These are phyloP conservation scores for Dryoscopus gambensis DNA, from an alignment of 2,113 vertebrate species.

Conservation along the genomic window DNA sequence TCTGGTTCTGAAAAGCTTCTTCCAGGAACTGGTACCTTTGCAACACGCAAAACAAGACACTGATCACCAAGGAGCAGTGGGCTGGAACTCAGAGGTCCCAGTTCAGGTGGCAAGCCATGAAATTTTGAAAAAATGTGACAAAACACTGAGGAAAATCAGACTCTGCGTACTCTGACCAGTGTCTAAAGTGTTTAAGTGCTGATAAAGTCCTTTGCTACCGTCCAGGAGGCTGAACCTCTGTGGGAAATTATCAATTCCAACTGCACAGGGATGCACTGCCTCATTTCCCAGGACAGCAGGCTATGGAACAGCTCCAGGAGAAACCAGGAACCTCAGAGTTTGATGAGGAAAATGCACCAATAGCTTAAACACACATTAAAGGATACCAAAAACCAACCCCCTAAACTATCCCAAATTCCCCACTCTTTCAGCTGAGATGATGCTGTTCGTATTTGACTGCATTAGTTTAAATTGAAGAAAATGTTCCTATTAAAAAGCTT, in stretches of 20 bases:
- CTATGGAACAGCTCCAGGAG: background rate
- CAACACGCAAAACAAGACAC: background rate
- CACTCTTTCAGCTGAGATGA: background rate
- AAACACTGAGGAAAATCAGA: background rate
- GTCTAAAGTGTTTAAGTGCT: background rate
- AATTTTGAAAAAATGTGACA: background rate
- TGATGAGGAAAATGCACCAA: background rate
- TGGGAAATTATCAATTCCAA: background rate
- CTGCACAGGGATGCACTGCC: background rate
- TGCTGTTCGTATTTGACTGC: background rate
- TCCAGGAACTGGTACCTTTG: slow-evolving; percentile 96
- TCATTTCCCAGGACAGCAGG: background rate
- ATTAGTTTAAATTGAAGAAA: background rate
- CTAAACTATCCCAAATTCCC: background rate
- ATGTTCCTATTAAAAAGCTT: background rate
- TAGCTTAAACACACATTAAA: background rate
- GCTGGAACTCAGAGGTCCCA: background rate
- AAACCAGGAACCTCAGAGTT: background rate
- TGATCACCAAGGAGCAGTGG: background rate
- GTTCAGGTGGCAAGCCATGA: background rate
- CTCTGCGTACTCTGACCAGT: accelerated
- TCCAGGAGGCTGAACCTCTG: background rate
- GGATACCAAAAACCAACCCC: background rate
- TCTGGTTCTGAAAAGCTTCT: slow-evolving; percentile 97
- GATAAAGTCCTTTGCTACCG: background rate